A percentile compares a stretch with the other conserved stretches of the same genome.
phyloP scores from a whole-genome alignment of 2,888 invertebrate genomes.

The Rotaria magnacalcarata region DNA sequence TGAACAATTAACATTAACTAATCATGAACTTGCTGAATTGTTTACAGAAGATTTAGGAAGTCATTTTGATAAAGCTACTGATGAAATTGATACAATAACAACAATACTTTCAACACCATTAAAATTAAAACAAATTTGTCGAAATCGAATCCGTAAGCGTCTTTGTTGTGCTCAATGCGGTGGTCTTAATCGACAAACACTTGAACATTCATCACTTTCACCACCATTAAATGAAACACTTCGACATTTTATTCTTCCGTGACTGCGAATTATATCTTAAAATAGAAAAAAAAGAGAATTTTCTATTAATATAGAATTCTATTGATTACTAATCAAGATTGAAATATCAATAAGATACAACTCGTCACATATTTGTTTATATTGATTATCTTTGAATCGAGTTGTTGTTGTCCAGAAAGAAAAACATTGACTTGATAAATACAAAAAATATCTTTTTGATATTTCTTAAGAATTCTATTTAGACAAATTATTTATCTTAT shows the following conservation, averaged over 20 bases:
- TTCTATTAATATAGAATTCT: no score
- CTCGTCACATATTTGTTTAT: no score
- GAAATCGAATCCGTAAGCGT: slow-evolving; percentile 1
- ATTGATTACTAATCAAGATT: no score
- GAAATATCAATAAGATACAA: no score
- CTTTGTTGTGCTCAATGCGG: background rate
- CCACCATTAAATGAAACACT: background rate
- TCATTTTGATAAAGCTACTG: slow-evolving; percentile 16
- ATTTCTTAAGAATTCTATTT: no score
- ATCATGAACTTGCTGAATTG: background rate
- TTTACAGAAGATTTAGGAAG: slow-evolving; percentile 18
- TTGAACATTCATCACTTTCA: background rate
- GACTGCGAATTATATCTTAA: no score
- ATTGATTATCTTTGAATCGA: no score
- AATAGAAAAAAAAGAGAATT: no score
- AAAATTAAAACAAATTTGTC: slow-evolving; percentile 18
- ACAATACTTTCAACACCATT: background rate
- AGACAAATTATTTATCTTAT: no score
- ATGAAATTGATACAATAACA: slow-evolving; percentile 19
- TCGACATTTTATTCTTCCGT: background rate
- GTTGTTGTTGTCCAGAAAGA: no score
- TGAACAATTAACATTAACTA: background rate
- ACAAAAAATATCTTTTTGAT: no score
- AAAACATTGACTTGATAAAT: no score
- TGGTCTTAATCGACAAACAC: slow-evolving; percentile 1